A percentile compares a stretch with the other conserved stretches of the same genome.
phyloP scores from a whole-genome alignment of 1,140 invertebrate species.

The Cylas formicarius region DNA sequence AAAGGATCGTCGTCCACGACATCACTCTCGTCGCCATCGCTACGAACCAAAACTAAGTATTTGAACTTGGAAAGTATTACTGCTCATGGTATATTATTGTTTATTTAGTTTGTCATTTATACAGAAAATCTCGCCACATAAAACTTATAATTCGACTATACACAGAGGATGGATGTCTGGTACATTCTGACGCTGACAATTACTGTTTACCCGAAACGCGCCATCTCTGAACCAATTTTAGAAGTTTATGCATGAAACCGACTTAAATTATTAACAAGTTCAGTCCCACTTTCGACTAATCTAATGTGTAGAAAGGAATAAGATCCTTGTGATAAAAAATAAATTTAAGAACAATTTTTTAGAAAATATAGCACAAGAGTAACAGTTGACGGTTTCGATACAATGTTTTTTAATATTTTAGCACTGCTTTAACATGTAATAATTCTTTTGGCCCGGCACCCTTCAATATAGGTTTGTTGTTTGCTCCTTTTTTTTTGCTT shows the following conservation, averaged over 20 bases:
- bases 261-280: no score
- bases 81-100: no score
- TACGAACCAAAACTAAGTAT: constrained; percentile 10
- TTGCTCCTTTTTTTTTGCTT: no score
- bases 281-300: no score
- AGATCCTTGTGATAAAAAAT: no score
- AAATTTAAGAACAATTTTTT: constrained; percentile 2
- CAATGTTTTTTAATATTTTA: no score
- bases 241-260: no score
- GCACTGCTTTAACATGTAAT: no score
- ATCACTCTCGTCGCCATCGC: constrained; percentile 25
- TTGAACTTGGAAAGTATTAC: not conserved
- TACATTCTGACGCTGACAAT: not conserved
- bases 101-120: not conserved
- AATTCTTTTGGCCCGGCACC: no score
- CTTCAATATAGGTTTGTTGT: no score
- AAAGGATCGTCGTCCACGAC: constrained; percentile 17
- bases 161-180: not conserved
- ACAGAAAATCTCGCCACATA: not conserved
- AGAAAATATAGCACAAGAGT: not conserved
- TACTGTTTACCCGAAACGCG: constrained; percentile 1
- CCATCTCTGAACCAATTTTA: not conserved
- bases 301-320: no score
- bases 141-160: not conserved
- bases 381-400: no score